phyloP scores from a whole-genome alignment of 2,888 invertebrate genomes.

The Hyppa rectilinea region DNA sequence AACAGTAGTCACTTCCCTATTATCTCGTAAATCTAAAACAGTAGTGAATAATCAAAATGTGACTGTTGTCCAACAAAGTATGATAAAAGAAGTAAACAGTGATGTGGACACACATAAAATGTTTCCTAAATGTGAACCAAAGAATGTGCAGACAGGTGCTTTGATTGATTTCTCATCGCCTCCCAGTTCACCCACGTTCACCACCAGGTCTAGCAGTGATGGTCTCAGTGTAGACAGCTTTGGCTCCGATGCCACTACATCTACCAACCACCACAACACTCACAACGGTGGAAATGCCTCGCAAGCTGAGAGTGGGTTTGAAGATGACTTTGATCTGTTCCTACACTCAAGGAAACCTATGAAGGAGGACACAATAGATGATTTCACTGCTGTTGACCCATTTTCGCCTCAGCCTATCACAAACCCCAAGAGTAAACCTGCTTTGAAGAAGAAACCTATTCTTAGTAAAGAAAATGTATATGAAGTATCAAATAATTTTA shows the following conservation, averaged over 20 bases:
- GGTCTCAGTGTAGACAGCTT: conserved; percentile 94
- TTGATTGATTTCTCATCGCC: conserved; percentile 94
- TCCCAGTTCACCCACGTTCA: conserved; percentile 94
- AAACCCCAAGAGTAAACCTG: conserved; percentile 72
- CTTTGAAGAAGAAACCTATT: conserved; percentile 87
- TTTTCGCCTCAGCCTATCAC: conserved; percentile 87
- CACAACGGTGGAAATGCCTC: conserved; percentile 92
- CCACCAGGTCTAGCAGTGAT: conserved; percentile 94
- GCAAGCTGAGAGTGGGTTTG: conserved; percentile 95
- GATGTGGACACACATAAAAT: conserved; percentile 82
- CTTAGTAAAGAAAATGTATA: conserved; percentile 92
- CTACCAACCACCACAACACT: conserved; percentile 88
- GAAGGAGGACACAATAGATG: conserved; percentile 87
- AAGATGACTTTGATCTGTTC: conserved; percentile 95
- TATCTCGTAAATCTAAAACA: conserved; percentile 83
- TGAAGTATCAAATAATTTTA: conserved; percentile 89
- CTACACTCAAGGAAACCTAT: conserved; percentile 84
- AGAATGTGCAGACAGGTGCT: conserved; percentile 88
- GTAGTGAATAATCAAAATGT: conserved; percentile 71
- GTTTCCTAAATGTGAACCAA: conserved; percentile 87
- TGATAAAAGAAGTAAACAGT: conserved; percentile 73
- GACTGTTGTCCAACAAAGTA: conserved; percentile 67
- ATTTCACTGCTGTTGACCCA: conserved; percentile 90
- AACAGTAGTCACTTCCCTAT: conserved; percentile 84
- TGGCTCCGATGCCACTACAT: conserved; percentile 93